Evolutionary conservation across 2,113 vertebrate species (phyloP).

Genomic region (Montifringilla adamsi): DNA sequence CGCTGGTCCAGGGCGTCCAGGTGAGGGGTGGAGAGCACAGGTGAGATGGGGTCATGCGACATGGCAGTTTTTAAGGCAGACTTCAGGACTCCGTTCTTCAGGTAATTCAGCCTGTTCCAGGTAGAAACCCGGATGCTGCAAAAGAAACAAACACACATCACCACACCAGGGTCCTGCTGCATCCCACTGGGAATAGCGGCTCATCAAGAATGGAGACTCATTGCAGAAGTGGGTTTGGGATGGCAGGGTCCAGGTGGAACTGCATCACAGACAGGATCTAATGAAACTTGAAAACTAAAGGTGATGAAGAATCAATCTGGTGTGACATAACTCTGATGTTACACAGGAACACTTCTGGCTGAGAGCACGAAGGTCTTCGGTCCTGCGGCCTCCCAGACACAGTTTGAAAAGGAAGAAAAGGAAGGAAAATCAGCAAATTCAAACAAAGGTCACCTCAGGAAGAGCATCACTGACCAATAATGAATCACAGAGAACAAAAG

Average conservation of each 20-base stretch:
- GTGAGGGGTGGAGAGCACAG: slow-evolving; percentile 85
- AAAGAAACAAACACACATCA: not conserved
- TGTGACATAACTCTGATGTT: rapidly evolving
- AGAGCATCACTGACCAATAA: not conserved
- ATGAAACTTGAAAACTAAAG: not conserved
- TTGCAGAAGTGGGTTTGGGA: not conserved
- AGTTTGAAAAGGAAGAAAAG: not conserved
- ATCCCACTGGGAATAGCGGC: not conserved
- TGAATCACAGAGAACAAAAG: not conserved
- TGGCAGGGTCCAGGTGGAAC: not conserved
- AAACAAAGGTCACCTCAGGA: not conserved
- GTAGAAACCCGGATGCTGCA: slow-evolving; percentile 92
- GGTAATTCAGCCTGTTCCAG: slow-evolving; percentile 92
- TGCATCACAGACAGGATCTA: not conserved
- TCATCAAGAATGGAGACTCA: not conserved
- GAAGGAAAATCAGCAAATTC: not conserved
- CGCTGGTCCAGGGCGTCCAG: slow-evolving; percentile 88
- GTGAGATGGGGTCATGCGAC: slow-evolving; percentile 86
- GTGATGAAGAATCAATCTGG: not conserved
- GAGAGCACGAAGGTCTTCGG: not conserved
- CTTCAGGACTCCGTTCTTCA: slow-evolving; percentile 86
- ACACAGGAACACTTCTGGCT: not conserved
- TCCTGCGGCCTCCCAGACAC: not conserved
- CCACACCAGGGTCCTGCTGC: not conserved
- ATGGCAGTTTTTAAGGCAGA: slow-evolving; percentile 87